These are phyloP conservation scores for Hirtodrosophila duncani DNA, from an alignment of 2,888 invertebrate genomes.

Conservation along the genomic window DNA sequence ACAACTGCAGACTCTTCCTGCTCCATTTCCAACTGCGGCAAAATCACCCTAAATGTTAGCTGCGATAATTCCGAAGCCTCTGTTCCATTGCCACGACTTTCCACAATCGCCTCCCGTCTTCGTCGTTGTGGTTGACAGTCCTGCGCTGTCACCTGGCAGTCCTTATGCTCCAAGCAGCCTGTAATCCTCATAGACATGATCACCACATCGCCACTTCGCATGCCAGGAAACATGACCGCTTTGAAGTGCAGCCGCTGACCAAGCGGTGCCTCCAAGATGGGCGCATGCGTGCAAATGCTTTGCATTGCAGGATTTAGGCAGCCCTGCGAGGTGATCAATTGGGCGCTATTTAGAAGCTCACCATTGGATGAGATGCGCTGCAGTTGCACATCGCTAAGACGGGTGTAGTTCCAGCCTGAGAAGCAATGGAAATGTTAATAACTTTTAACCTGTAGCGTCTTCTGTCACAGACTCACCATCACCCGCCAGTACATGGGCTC, in stretches of 20 bases:
- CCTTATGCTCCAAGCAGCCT: conserved; percentile 80
- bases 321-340: conserved; percentile 78
- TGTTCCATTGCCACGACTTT: conserved; percentile 36
- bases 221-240: conserved; percentile 82
- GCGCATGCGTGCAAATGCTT: conserved; percentile 78
- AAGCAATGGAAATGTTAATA: background rate
- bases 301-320: conserved; percentile 79
- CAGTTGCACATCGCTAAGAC: conserved; percentile 80
- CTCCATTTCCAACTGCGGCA: conserved; percentile 32
- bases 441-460: background rate
- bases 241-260: conserved; percentile 79
- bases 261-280: conserved; percentile 78
- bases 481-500: conserved; percentile 80
- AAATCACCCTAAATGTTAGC: conserved; percentile 73
- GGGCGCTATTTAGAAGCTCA: conserved; percentile 75
- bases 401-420: conserved; percentile 79
- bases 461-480: conserved; percentile 78
- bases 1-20: conserved; percentile 7
- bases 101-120: conserved; percentile 37
- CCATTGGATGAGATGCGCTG: conserved; percentile 74
- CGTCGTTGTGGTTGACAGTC: conserved; percentile 66
- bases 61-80: conserved; percentile 74
- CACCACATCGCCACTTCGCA: conserved; percentile 81
- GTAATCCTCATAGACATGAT: conserved; percentile 80
- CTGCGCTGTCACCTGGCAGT: conserved; percentile 78